A percentile compares a stretch with the other conserved stretches of the same genome.
Evolutionary conservation across 2,113 vertebrate species (phyloP).

Genomic region (Oophaga pumilio): DNA sequence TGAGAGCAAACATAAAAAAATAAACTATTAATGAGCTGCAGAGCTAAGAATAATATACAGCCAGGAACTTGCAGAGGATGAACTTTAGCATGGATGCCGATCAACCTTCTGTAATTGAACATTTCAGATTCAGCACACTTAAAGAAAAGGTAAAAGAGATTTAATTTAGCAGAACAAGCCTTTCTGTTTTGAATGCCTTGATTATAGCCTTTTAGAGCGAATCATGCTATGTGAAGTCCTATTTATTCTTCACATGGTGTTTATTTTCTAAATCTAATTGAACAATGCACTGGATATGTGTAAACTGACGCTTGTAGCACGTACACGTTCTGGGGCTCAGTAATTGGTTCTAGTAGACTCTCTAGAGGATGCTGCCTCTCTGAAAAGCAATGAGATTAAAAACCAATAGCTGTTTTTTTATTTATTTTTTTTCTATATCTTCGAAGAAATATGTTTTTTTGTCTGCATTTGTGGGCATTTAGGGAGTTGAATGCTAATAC

Average conservation of each 20-base stretch:
- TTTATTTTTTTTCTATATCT: slow-evolving; percentile 22
- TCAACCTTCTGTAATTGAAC: slow-evolving; percentile 29
- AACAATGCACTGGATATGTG: slow-evolving; percentile 13
- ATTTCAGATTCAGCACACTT: slow-evolving; percentile 35
- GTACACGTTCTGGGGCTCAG: background rate
- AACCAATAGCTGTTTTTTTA: slow-evolving; percentile 21
- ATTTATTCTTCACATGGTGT: slow-evolving; percentile 35
- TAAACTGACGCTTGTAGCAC: slow-evolving; percentile 15
- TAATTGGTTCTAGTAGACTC: slow-evolving; percentile 49
- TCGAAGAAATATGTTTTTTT: slow-evolving; percentile 33
- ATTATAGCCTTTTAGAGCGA: slow-evolving; percentile 38
- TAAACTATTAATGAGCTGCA: slow-evolving; percentile 7
- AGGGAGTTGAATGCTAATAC: slow-evolving; percentile 26
- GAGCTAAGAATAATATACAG: slow-evolving; percentile 4
- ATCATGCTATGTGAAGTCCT: slow-evolving; percentile 38
- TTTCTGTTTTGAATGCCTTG: slow-evolving; percentile 4
- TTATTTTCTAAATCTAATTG: slow-evolving; percentile 53
- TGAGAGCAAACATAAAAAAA: background rate
- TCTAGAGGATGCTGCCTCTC: slow-evolving; percentile 55
- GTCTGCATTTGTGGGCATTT: background rate
- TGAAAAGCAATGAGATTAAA: slow-evolving; percentile 59
- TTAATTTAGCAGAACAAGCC: slow-evolving; percentile 39
- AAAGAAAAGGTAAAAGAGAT: slow-evolving; percentile 36
- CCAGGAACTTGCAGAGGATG: background rate
- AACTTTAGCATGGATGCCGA: slow-evolving; percentile 5